Conservation (phyloP, 2,113 vertebrate species). For the Peromyscus leucopus region DNA sequence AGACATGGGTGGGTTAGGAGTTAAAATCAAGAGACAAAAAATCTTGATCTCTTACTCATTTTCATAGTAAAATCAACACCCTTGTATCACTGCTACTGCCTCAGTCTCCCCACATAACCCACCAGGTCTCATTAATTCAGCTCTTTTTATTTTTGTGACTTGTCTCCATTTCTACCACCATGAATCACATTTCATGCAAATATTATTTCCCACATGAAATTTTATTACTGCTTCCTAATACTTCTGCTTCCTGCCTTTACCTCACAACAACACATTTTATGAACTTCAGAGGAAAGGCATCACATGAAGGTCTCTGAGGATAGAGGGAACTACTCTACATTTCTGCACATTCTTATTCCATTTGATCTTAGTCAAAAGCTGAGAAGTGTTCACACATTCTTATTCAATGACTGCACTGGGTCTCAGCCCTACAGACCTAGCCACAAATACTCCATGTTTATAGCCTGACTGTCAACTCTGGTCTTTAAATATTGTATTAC, state of each 20-base stretch:
- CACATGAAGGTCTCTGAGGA: no score
- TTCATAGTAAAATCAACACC: not conserved
- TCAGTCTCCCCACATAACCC: not conserved
- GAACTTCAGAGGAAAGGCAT: not conserved
- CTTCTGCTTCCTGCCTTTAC: constrained; percentile 30
- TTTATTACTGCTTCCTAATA: not conserved
- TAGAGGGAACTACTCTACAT: not conserved
- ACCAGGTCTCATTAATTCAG: not conserved
- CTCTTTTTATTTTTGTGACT: not conserved
- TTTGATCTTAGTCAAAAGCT: not conserved
- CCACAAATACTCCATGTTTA: not conserved
- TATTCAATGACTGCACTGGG: not conserved
- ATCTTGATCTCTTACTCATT: not conserved
- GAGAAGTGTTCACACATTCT: not conserved
- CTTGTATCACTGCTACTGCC: not conserved
- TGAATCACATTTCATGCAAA: not conserved
- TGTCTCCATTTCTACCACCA: constrained; percentile 11
- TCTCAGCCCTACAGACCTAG: not conserved
- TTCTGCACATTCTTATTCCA: not conserved
- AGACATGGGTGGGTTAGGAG: not conserved
- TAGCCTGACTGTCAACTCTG: constrained; percentile 3
- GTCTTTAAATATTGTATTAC: constrained; percentile 17
- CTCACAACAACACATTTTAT: not conserved
- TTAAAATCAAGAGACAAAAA: constrained; percentile 55
- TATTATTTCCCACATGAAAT: not conserved